Evolutionary conservation across 2,888 invertebrate species (phyloP), one percentile per base, ranked within the genome.

Genomic region (Megaustenia siamemsis): DNA sequence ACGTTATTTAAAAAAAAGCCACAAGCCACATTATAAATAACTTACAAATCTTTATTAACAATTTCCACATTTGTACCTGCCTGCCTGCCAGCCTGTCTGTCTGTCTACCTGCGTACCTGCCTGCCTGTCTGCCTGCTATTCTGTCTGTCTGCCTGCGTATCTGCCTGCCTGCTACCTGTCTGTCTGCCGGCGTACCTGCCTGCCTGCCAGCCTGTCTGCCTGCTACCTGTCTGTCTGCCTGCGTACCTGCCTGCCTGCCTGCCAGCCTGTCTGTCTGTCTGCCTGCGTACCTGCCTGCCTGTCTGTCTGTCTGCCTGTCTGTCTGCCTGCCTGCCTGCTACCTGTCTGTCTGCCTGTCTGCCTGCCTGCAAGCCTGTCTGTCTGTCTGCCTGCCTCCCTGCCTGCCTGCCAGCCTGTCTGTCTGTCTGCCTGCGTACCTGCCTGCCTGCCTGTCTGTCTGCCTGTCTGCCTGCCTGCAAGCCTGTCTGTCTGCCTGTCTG

Each of bases 401-500:
- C n/a, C n/a, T n/a, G n/a, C n/a, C n/a, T n/a, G 32, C 32, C 63
- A 12, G 32, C 21, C 8, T 63, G 63, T 63, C 63, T 63, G 63
- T 18, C 63, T 63, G 63, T 63, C 63, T n/a, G 63, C 21, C 63
- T 18, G 63, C 5, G 6, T 63, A 24, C 21, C 18, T 18, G 63
- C 21, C 45, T 12, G 45, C 45, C 12, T 12, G 6, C 12, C 45
- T 45, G 6, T 45, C 45, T 45, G 45, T 45, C 12, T 45, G 45
- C 6, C 45, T 45, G 45, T 12, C 45, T 12, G 45, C 12, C 45
- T 45, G 6, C 12, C n/a, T n/a, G n/a, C n/a, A n/a, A n/a, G 32
- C 32, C 63, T 63, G 32, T 63, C 8, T 63, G 63, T 63, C 63
- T 63, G 63, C 32, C 63, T 63, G 63, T 63, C 63, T n/a, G 63